These are phyloP conservation scores for Rhynchonycteris naso DNA, from an alignment of 2,797 vertebrate species.

Conservation along the genomic window DNA sequence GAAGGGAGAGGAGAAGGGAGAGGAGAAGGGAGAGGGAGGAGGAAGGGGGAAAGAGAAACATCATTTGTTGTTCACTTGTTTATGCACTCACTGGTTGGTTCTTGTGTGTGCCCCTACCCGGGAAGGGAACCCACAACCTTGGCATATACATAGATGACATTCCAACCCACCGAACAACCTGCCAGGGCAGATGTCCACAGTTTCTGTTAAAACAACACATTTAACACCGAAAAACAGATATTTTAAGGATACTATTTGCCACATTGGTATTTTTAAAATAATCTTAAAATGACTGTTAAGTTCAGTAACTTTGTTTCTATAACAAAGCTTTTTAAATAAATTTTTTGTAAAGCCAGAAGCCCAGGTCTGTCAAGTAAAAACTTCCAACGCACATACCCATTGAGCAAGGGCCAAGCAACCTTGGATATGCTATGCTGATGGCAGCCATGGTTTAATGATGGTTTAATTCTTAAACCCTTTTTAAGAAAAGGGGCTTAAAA, in stretches of 20 bases:
- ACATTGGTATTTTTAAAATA: not conserved
- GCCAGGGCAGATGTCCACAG: not conserved
- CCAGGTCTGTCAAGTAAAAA: not conserved
- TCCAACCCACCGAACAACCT: no score
- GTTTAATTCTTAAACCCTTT: no score
- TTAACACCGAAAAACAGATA: constrained; percentile 19
- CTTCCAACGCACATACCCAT: not conserved
- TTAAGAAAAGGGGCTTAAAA: constrained; percentile 21
- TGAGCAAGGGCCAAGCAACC: not conserved
- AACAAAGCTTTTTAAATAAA: constrained; percentile 18
- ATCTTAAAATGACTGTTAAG: constrained; percentile 34
- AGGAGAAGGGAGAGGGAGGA: no score
- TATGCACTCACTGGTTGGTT: no score
- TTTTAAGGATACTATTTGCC: constrained; percentile 34
- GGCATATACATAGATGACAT: no score
- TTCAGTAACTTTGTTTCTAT: constrained; percentile 42
- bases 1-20: no score
- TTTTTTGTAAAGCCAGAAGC: not conserved
- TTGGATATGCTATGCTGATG: not conserved
- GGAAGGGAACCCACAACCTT: no score
- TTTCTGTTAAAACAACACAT: constrained; percentile 34
- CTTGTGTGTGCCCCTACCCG: no score
- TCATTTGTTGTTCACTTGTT: no score
- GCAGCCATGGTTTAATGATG: no score
- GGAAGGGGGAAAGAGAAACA: no score